These are phyloP conservation scores for Crotalus viridis DNA, from an alignment of 2,113 vertebrate genomes.

Conservation along the genomic window DNA sequence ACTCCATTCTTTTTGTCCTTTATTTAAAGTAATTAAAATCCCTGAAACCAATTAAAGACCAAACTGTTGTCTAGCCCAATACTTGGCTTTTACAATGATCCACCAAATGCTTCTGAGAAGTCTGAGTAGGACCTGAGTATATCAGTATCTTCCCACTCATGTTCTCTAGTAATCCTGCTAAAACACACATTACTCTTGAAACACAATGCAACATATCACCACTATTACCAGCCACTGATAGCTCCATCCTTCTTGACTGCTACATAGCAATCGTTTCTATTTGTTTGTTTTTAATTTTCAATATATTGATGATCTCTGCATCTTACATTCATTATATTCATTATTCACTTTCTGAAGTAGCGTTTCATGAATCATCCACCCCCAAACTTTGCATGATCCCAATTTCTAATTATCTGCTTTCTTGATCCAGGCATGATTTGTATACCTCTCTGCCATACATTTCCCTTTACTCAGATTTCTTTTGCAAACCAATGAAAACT, in stretches of 20 bases:
- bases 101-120: background rate
- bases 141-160: background rate
- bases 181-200: background rate
- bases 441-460: background rate
- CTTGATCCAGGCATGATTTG: background rate
- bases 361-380: background rate
- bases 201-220: background rate
- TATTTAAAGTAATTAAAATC: background rate
- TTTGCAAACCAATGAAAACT: background rate
- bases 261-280: background rate
- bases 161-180: background rate
- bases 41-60: background rate
- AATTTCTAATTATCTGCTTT: background rate
- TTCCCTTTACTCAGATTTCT: background rate
- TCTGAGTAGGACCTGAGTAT: background rate
- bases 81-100: background rate
- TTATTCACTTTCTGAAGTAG: background rate
- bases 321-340: background rate
- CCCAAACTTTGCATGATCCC: background rate
- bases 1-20: background rate
- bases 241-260: background rate
- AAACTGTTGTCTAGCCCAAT: background rate
- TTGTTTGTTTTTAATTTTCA: background rate
- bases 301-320: background rate
- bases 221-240: background rate